phyloP scores from a whole-genome alignment of 2,113 vertebrate genomes.

The Alosa alosa region DNA sequence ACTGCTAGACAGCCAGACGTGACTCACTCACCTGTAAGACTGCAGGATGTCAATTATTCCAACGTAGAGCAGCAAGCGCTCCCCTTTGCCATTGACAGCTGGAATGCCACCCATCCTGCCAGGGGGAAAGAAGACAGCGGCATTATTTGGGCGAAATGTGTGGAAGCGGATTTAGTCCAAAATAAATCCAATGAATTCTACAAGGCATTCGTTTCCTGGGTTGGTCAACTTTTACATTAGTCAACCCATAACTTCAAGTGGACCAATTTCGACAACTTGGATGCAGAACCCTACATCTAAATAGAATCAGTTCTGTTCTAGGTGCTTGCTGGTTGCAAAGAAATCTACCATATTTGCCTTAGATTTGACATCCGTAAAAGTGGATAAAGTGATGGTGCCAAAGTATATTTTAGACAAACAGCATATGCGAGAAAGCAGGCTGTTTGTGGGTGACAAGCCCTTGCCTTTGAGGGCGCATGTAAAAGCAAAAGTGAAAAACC shows the following conservation, averaged over 20 bases:
- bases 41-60: conserved; percentile 97
- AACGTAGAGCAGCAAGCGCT: conserved; percentile 88
- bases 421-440: neutral
- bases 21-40: conserved; percentile 83
- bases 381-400: neutral
- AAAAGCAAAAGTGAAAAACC: neutral
- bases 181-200: too few relatives aligned
- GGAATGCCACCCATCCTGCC: conserved; percentile 96
- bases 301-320: too few relatives aligned
- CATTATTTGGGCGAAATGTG: neutral
- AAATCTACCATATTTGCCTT: neutral
- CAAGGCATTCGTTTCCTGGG: too few relatives aligned
- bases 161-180: too few relatives aligned
- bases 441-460: neutral
- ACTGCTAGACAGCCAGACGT: neutral
- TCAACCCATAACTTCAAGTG: too few relatives aligned
- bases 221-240: too few relatives aligned
- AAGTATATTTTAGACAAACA: neutral
- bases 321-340: neutral
- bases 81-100: conserved; percentile 89
- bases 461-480: neutral
- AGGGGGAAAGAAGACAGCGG: conserved; percentile 23
- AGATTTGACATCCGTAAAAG: neutral
- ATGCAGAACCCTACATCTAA: too few relatives aligned
- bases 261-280: too few relatives aligned